These are phyloP conservation scores for Cephus nigrinus DNA, from an alignment of 2,888 invertebrate species.

Conservation along the genomic window DNA sequence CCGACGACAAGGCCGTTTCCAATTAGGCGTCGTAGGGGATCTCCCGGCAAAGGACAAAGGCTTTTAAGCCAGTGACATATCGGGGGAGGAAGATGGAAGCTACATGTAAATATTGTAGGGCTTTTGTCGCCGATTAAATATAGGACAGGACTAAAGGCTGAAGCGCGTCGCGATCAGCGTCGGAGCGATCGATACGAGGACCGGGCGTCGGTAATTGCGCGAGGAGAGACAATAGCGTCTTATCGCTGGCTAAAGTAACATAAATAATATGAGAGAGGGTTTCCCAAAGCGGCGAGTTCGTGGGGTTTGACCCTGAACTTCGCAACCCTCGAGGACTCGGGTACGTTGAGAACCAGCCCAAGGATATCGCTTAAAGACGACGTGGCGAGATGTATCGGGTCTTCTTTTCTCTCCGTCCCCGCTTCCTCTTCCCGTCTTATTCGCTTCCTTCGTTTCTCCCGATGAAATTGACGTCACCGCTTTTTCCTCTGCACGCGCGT, in stretches of 20 bases:
- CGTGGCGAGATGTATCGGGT: conserved; percentile 30
- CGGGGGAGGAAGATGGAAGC: too few species aligned
- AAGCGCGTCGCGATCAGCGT: too few species aligned
- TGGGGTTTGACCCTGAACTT: conserved; percentile 49
- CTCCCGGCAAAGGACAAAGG: too few species aligned
- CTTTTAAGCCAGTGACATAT: too few species aligned
- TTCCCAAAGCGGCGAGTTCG: conserved; percentile 28
- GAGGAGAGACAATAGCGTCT: conserved; percentile 1
- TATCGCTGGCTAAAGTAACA: neutral
- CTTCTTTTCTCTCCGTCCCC: neutral
- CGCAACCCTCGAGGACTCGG: conserved; percentile 23
- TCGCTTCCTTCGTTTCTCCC: neutral
- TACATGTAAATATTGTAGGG: too few species aligned
- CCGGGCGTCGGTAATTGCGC: too few species aligned
- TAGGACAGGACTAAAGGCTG: too few species aligned
- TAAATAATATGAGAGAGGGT: neutral
- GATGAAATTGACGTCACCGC: neutral
- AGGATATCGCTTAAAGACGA: conserved; percentile 56
- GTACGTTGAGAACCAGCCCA: conserved; percentile 25
- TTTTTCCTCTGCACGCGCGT: neutral
- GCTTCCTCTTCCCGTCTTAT: too few species aligned
- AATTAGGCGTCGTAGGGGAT: too few species aligned
- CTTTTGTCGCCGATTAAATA: too few species aligned
- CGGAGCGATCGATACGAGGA: too few species aligned
- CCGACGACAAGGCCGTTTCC: too few species aligned